Conservation (phyloP, 2,888 invertebrate genomes). For the Lepas anatifera region DNA sequence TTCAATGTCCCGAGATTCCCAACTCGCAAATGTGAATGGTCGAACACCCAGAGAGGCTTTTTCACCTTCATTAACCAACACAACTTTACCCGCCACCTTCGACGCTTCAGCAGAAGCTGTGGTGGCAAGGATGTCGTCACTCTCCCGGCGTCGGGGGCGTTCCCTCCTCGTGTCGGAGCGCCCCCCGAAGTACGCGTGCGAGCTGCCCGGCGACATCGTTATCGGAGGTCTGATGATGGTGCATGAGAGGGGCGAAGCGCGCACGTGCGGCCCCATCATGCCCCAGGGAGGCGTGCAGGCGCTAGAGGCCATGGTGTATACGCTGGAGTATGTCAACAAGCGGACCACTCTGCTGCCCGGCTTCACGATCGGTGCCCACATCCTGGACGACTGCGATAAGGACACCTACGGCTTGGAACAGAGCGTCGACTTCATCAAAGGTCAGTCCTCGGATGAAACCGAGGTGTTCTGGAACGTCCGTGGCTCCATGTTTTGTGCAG, state of each 20-base stretch:
- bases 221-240: constrained; percentile 92
- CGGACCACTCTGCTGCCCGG: constrained; percentile 51
- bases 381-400: constrained; percentile 89
- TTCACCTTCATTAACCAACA: too few relatives aligned
- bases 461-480: too few relatives aligned
- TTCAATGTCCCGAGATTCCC: too few relatives aligned
- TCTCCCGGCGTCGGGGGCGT: too few relatives aligned
- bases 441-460: too few relatives aligned
- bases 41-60: too few relatives aligned
- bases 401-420: constrained; percentile 91
- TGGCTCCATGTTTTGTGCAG: too few relatives aligned
- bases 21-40: too few relatives aligned
- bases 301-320: constrained; percentile 82
- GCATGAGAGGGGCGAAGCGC: constrained; percentile 74
- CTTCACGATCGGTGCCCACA: constrained; percentile 69
- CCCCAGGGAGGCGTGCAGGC: constrained; percentile 64
- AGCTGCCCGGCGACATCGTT: constrained; percentile 74
- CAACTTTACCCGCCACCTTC: too few relatives aligned
- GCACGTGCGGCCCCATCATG: constrained; percentile 86
- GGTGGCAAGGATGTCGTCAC: too few relatives aligned
- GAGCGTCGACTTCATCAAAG: constrained; percentile 93
- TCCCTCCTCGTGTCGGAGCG: constrained; percentile 35
- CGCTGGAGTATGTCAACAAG: constrained; percentile 65
- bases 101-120: too few relatives aligned
- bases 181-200: constrained; percentile 76